A percentile compares a stretch with the other conserved stretches of the same genome.
Conservation (phyloP, 2,888 invertebrate genomes). For the Aphidoletes aphidimyza region DNA sequence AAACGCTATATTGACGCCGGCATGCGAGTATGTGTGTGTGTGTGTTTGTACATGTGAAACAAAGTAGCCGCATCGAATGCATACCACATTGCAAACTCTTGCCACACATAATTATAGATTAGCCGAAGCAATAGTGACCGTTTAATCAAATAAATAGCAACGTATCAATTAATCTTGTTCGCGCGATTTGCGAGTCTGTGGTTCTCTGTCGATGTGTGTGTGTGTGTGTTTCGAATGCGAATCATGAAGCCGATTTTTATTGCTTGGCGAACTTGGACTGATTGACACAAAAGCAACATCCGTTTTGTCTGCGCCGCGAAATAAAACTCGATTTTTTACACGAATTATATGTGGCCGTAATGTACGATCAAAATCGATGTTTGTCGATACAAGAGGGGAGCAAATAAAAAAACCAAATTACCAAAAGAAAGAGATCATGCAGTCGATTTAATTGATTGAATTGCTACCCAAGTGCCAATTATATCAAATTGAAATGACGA, state of each 20-base stretch:
- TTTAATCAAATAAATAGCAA: conserved; percentile 44
- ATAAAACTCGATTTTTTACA: neutral
- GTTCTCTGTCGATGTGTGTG: neutral
- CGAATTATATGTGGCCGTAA: neutral
- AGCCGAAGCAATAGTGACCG: conserved; percentile 11
- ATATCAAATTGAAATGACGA: conserved; percentile 37
- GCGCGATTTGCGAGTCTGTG: neutral
- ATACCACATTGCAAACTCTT: conserved; percentile 47
- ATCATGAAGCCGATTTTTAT: neutral
- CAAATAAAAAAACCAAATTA: no score
- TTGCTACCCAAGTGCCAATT: conserved; percentile 11
- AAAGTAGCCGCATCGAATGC: neutral
- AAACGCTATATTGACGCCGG: no score
- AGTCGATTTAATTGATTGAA: conserved; percentile 32
- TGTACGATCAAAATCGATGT: neutral
- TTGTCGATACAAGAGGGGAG: neutral
- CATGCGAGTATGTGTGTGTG: neutral
- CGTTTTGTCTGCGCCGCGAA: neutral
- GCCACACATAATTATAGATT: conserved; percentile 49
- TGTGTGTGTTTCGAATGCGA: neutral
- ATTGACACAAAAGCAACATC: conserved; percentile 46
- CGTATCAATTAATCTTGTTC: conserved; percentile 53
- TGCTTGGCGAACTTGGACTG: neutral
- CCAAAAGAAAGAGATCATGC: no score
- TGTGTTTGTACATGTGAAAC: neutral